Conservation (phyloP, 1,140 invertebrate genomes). For the Maconellicoccus hirsutus region DNA sequence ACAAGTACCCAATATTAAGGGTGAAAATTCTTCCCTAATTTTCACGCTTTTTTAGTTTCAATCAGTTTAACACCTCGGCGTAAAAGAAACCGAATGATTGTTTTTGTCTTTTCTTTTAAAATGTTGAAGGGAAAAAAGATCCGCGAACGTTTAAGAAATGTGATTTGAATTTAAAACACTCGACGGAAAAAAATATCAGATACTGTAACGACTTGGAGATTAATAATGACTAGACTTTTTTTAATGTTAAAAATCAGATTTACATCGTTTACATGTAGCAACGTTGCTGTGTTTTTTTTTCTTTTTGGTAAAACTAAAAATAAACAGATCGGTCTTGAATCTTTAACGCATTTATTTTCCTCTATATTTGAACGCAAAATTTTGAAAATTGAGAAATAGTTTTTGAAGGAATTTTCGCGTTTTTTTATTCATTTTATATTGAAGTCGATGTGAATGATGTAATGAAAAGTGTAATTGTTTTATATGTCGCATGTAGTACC, state of each 20-base stretch:
- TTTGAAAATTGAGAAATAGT: no score
- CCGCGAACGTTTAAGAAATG: conserved; percentile 3
- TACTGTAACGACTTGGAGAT: neutral
- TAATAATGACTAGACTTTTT: neutral
- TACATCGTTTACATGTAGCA: no score
- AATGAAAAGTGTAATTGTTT: neutral
- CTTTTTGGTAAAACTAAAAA: no score
- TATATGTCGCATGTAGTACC: neutral
- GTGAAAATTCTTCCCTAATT: conserved; percentile 22
- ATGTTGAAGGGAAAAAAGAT: conserved; percentile 4
- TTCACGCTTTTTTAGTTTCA: conserved; percentile 20
- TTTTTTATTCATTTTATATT: no score
- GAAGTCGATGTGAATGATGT: no score
- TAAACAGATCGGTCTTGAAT: no score
- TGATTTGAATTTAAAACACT: conserved; percentile 16
- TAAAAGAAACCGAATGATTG: conserved; percentile 21
- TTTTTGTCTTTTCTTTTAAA: conserved; percentile 5
- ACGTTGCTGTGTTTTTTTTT: no score
- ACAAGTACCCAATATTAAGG: conserved; percentile 18
- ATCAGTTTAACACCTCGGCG: conserved; percentile 15
- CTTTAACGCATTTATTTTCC: no score
- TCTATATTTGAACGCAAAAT: no score
- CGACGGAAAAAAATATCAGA: neutral
- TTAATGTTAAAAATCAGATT: no score
- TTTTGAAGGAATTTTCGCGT: no score